A percentile compares a stretch with the other conserved stretches of the same genome.
phyloP scores from a whole-genome alignment of 2,797 vertebrate genomes.

The Rhinella marina region DNA sequence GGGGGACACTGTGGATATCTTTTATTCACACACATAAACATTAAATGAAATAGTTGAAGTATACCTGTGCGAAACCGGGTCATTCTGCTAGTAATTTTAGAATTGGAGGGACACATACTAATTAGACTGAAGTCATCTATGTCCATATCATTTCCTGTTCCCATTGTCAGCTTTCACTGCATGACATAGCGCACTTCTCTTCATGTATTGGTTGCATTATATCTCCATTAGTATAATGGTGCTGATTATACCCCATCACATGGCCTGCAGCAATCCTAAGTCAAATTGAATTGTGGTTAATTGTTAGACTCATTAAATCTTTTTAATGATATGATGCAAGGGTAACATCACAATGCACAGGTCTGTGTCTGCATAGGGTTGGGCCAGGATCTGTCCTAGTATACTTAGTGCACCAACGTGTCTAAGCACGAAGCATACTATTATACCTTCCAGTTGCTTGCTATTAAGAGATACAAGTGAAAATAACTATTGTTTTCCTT shows the following conservation, averaged over 20 bases:
- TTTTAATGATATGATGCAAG: constrained; percentile 44
- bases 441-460: constrained; percentile 23
- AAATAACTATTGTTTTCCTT: constrained; percentile 30
- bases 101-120: not conserved
- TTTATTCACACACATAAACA: too few species aligned
- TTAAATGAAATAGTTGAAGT: too few species aligned
- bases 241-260: constrained; percentile 50
- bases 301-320: constrained; percentile 47
- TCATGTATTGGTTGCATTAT: constrained; percentile 21
- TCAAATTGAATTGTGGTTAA: constrained; percentile 48
- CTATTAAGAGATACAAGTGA: constrained; percentile 26
- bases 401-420: constrained; percentile 26
- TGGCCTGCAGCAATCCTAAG: constrained; percentile 40
- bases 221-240: constrained; percentile 35
- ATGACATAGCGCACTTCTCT: not conserved
- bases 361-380: constrained; percentile 47
- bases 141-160: not conserved
- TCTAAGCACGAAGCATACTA: constrained; percentile 46
- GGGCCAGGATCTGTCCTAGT: constrained; percentile 38
- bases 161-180: constrained; percentile 2
- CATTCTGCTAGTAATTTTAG: not conserved
- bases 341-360: constrained; percentile 37
- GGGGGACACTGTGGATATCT: too few species aligned
- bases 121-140: not conserved
- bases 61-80: too few species aligned